Evolutionary conservation across 1,140 invertebrate species (phyloP).

Genomic region (Stenopsyche tienmushanensis): DNA sequence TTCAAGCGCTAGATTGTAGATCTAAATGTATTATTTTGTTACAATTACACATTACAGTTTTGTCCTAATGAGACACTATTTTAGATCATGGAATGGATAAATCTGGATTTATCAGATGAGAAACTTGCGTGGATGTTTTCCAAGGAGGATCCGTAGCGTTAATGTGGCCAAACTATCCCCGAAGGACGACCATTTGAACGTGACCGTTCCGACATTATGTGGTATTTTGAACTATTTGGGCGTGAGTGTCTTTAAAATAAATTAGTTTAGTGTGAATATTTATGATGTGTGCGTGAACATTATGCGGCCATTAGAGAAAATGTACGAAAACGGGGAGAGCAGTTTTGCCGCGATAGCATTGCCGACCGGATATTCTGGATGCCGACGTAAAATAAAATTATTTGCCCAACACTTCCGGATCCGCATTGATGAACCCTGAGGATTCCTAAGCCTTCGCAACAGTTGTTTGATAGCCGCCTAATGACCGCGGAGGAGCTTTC

Average conservation of each 20-base stretch:
- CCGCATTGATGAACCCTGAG: too few relatives aligned
- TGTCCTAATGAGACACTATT: too few relatives aligned
- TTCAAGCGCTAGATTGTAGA: too few relatives aligned
- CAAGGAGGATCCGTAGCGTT: too few relatives aligned
- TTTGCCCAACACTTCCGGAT: too few relatives aligned
- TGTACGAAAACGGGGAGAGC: not conserved
- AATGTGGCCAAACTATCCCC: conserved; percentile 11
- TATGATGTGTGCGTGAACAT: conserved; percentile 22
- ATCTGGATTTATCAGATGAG: too few relatives aligned
- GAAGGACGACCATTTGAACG: conserved; percentile 1
- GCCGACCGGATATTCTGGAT: not conserved
- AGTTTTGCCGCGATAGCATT: not conserved
- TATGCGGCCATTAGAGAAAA: conserved; percentile 9
- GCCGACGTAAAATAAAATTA: not conserved
- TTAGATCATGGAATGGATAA: too few relatives aligned
- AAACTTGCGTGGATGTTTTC: too few relatives aligned
- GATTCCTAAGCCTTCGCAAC: too few relatives aligned
- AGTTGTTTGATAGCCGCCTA: too few relatives aligned
- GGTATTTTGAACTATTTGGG: conserved; percentile 23
- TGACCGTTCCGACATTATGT: not conserved
- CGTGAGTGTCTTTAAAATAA: conserved; percentile 20
- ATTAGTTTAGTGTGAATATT: conserved; percentile 21
- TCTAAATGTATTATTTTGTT: too few relatives aligned
- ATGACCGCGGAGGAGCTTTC: not conserved
- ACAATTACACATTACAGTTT: too few relatives aligned